Conservation (phyloP, 2,888 invertebrate genomes). For the Phragmatobia fuliginosa region DNA sequence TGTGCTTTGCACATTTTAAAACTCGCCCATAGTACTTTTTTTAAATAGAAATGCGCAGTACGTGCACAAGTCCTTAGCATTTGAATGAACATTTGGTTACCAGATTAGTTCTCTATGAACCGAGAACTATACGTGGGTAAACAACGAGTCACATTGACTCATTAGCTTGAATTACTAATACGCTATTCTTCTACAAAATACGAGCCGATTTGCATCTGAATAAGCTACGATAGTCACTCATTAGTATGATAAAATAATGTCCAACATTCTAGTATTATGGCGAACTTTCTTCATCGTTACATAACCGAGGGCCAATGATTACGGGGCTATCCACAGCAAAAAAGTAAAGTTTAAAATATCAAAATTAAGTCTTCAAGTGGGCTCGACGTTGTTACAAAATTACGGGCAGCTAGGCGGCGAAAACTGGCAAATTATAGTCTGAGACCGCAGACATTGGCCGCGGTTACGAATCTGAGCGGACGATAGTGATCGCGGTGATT, state of each 20-base stretch:
- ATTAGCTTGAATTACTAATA: slow-evolving; percentile 66
- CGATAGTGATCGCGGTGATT: slow-evolving; percentile 75
- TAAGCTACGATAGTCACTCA: slow-evolving; percentile 41
- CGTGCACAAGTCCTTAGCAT: slow-evolving; percentile 69
- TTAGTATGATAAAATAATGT: slow-evolving; percentile 48
- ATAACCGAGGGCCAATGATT: slow-evolving; percentile 66
- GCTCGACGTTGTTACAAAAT: slow-evolving; percentile 75
- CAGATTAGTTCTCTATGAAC: slow-evolving; percentile 81
- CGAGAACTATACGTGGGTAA: slow-evolving; percentile 72
- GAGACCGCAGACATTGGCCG: slow-evolving; percentile 70
- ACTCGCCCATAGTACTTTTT: slow-evolving; percentile 74
- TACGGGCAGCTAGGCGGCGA: slow-evolving; percentile 80
- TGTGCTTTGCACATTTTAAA: slow-evolving; percentile 83
- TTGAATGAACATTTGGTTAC: slow-evolving; percentile 85
- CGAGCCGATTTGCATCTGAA: slow-evolving; percentile 62
- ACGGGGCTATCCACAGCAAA: slow-evolving; percentile 55
- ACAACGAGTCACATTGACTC: slow-evolving; percentile 68
- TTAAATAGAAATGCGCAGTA: slow-evolving; percentile 68
- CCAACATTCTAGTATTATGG: slow-evolving; percentile 38
- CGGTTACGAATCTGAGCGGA: slow-evolving; percentile 58
- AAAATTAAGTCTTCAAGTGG: slow-evolving; percentile 77
- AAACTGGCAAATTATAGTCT: slow-evolving; percentile 83
- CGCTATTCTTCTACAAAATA: slow-evolving; percentile 54
- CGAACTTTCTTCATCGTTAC: slow-evolving; percentile 54
- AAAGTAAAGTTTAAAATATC: slow-evolving; percentile 63